Conservation (phyloP, 2,113 vertebrate species). For the Laterallus jamaicensis region DNA sequence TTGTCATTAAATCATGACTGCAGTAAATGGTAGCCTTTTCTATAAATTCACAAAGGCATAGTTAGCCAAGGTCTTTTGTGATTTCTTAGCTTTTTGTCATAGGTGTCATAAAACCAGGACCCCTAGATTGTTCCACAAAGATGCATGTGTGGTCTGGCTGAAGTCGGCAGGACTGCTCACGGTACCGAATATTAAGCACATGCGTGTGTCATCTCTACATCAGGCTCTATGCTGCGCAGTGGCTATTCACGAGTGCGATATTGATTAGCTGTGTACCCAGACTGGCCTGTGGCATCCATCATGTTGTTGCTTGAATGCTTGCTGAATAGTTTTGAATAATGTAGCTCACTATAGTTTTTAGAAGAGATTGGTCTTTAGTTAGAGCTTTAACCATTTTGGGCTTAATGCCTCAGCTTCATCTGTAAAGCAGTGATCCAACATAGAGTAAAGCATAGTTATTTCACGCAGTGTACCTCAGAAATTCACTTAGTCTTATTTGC, state of each 20-base stretch:
- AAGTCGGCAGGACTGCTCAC: fast-evolving
- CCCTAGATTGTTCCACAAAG: not conserved
- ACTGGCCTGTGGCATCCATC: not conserved
- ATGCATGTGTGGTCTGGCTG: fast-evolving
- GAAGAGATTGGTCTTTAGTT: not conserved
- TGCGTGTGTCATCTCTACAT: fast-evolving
- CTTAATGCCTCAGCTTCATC: not conserved
- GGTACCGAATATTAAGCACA: not conserved
- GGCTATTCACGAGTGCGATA: not conserved
- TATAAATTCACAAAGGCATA: not conserved
- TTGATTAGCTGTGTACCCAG: slow-evolving; percentile 7
- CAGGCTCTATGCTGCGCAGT: fast-evolving
- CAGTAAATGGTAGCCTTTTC: not conserved
- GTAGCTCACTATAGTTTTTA: not conserved
- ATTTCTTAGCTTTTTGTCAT: not conserved
- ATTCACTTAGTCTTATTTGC: not conserved
- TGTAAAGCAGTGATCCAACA: not conserved
- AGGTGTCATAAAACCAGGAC: not conserved
- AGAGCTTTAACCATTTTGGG: not conserved
- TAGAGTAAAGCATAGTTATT: not conserved
- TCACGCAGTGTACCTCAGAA: not conserved
- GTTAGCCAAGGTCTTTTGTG: not conserved
- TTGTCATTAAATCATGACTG: not conserved
- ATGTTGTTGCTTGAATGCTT: not conserved
- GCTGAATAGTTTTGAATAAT: slow-evolving; percentile 31